Evolutionary conservation across 2,888 invertebrate species (phyloP), one percentile per base, ranked within the genome.

Genomic region (Agrochola litura): DNA sequence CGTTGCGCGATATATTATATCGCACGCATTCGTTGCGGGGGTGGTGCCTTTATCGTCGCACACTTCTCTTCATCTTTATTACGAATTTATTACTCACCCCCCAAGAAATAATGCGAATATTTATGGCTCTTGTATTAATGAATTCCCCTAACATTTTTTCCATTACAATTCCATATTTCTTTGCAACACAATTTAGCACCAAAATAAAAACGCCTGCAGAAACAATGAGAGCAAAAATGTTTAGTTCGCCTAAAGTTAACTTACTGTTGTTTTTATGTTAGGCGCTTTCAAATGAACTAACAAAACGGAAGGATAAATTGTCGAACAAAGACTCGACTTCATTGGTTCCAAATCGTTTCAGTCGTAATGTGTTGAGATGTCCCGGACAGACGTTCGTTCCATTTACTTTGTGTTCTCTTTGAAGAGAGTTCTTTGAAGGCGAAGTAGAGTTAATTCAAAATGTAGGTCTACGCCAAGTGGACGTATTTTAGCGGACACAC

Each of bases 81-180:
- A 91, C 91, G 88, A 92, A 94, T 95, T 95, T 95, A 95, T 93
- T 93, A 91, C 93, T 74, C 86, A 85, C 89, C 91, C 87, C 89
- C 89, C 82, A 90, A 86, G 88, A 90, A 92, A 91, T 93, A 94
- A 94, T 92, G 92, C 77, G 91, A 88, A 90, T 92, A 92, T 93
- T 94, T 94, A 95, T 93, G 88, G 91, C 92, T 85, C 85, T 90
- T 88, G 92, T 94, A 94, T 93, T 95, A 94, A 94, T 93, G 92
- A 93, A 92, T 92, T 91, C 89, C 87, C 83, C 82, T 61, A 73
- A 74, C 73, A 82, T 86, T 88, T 87, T 88, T 87, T 82, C 76
- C 79, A 80, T 84, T 86, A 75, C 79, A 64, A 82, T 77, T 78
- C 74, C 70, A 73, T 86, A 80, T 79, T 85, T 77, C 77, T 76